Evolutionary conservation across 2,888 invertebrate species (phyloP), one percentile per base, ranked within the genome.

Genomic region (Caenorhabditis drosophilae): DNA sequence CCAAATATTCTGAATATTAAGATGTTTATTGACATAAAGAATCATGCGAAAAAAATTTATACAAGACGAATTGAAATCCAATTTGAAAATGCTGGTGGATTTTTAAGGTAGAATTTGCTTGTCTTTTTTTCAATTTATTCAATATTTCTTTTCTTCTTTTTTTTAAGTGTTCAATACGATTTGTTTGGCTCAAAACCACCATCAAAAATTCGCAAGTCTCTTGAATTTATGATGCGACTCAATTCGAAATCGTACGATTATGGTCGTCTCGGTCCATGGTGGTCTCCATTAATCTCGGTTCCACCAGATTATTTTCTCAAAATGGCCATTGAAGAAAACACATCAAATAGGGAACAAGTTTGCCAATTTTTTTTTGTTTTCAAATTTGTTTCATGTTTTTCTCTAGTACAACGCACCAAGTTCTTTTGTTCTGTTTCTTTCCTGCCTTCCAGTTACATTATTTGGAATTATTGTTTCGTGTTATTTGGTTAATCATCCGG

Each of bases 401-500:
- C 6, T 31, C 12, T 12, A 31, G 31, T 6, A 31, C 6, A 31
- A 31, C 12, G 7, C 7, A 12, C 4, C 46, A 12, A 40, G 49
- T 2, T 46, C 60, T 15, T 50, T 49, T 49, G 12, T 56, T n/a
- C 31, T 49, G 1, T 18, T 53, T 2, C 1, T 53, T 18, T 52
- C 56, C 9, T 40, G 49, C 4, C 22, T 62, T 31, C 62, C 62
- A 4, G 57, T 62, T 56, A 9, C 57, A 0, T 15, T 53, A 11
- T 62, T 62, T 34, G 56, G 52, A 42, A 31, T 40, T 9, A 27
- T 49, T 38, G 56, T 62, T 23, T 57, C 56, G 0, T 60, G 60
- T 38, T 62, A 57, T 44, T 51, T 62, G 35, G 56, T 57, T 16
- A 53, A 53, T 44, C 62, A 57, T 23, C 62, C 62, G 45, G 62